A percentile compares a stretch with the other conserved stretches of the same genome.
These are phyloP conservation scores for Garrulus glandarius DNA, from an alignment of 2,797 vertebrate species.

Conservation along the genomic window DNA sequence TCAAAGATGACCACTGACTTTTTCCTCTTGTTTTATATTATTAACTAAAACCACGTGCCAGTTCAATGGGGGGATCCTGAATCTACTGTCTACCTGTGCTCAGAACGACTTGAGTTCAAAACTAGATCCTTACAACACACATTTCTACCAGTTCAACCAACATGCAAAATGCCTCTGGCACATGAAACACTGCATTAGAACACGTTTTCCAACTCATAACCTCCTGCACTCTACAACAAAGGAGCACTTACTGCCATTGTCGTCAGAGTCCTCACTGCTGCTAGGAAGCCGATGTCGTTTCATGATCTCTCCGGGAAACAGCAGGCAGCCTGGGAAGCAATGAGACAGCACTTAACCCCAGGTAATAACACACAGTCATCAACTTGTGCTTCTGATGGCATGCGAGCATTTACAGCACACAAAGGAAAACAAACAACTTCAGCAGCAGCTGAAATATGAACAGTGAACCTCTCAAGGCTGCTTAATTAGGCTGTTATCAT, in stretches of 20 bases:
- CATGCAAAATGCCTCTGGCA: not conserved
- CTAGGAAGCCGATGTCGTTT: constrained; percentile 91
- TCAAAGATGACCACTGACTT: not conserved
- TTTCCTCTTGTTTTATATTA: not conserved
- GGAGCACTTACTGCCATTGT: constrained; percentile 92
- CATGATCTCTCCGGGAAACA: constrained; percentile 82
- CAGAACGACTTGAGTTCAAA: not conserved
- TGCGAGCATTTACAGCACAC: constrained; percentile 36
- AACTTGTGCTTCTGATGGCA: constrained; percentile 59
- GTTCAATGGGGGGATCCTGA: not conserved
- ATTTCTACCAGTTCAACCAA: not conserved
- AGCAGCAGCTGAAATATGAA: constrained; percentile 41
- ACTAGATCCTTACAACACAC: not conserved
- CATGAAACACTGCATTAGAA: constrained; percentile 35
- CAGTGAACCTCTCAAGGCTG: constrained; percentile 20
- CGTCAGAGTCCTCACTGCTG: constrained; percentile 96
- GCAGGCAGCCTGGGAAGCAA: constrained; percentile 77
- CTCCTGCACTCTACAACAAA: constrained; percentile 61
- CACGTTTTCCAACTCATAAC: constrained; percentile 51
- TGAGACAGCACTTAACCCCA: constrained; percentile 75
- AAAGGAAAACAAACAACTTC: constrained; percentile 65
- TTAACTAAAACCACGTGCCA: not conserved
- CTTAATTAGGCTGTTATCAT: constrained; percentile 42
- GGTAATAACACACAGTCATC: constrained; percentile 61
- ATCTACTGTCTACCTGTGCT: not conserved